phyloP scores from a whole-genome alignment of 2,797 vertebrate species.

The Manis javanica region DNA sequence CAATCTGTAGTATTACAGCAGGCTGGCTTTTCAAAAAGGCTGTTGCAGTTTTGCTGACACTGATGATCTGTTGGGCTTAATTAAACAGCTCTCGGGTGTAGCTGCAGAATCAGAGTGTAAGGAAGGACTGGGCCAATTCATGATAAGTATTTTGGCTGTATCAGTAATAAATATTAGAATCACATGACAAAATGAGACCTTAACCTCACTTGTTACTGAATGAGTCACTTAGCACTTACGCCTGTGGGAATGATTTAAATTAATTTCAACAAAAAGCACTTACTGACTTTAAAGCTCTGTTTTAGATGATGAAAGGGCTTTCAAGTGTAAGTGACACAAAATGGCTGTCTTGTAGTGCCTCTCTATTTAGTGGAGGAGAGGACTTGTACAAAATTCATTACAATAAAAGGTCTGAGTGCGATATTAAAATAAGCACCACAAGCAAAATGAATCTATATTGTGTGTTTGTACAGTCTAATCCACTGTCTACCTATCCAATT shows the following conservation, averaged over 20 bases:
- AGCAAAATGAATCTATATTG: background rate
- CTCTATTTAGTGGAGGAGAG: background rate
- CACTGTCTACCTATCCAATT: background rate
- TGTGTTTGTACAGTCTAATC: background rate
- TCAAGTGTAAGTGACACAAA: background rate
- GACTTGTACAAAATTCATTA: background rate
- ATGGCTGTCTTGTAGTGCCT: background rate
- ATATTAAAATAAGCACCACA: background rate
- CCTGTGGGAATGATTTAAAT: background rate
- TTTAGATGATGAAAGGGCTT: background rate
- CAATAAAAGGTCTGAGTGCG: background rate
- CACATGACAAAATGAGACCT: background rate
- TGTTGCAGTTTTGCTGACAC: slow-evolving; percentile 20
- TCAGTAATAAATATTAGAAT: background rate
- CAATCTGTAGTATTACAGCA: background rate
- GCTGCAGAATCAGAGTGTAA: background rate
- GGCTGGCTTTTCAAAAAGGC: background rate
- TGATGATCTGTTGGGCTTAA: background rate
- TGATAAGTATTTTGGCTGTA: background rate
- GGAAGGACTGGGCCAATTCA: background rate
- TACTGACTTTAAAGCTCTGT: background rate
- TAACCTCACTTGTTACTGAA: background rate
- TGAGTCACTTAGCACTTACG: background rate
- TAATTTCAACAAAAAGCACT: background rate
- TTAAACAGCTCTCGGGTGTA: background rate